phyloP scores from a whole-genome alignment of 2,888 invertebrate genomes.

The Dasypolia templi region DNA sequence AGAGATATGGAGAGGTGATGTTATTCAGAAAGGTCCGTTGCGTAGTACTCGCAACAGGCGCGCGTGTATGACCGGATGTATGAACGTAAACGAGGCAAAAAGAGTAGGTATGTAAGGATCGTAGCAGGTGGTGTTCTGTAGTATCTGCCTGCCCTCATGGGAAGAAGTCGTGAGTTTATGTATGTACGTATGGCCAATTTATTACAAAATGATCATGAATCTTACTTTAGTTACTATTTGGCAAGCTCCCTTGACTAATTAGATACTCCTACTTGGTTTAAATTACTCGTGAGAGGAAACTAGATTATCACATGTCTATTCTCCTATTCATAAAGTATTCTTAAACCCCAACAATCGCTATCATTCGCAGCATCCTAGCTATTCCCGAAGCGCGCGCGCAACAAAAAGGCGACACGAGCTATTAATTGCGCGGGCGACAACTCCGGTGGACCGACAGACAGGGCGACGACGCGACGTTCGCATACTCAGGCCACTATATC shows the following conservation, averaged over 20 bases:
- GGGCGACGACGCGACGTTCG: conserved; percentile 64
- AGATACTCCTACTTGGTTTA: background rate
- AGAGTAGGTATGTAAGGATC: no score
- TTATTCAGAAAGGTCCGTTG: no score
- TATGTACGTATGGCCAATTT: no score
- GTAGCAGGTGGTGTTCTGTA: no score
- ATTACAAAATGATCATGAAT: no score
- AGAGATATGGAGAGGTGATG: no score
- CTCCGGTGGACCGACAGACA: conserved; percentile 59
- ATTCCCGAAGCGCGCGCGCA: conserved; percentile 41
- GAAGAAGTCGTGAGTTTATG: no score
- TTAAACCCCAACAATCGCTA: conserved; percentile 33
- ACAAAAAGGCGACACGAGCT: conserved; percentile 53
- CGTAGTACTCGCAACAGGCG: no score
- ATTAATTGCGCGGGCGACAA: conserved; percentile 67
- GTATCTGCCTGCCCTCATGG: no score
- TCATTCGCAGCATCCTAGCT: conserved; percentile 51
- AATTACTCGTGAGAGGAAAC: background rate
- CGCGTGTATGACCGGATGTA: no score
- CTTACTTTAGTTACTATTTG: background rate
- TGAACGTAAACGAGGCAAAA: no score
- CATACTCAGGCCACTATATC: conserved; percentile 46
- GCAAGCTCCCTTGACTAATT: background rate
- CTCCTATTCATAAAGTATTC: conserved; percentile 38
- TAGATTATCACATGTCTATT: background rate